Evolutionary conservation across 2,797 vertebrate species (phyloP).

Genomic region (Knipowitschia caucasica): DNA sequence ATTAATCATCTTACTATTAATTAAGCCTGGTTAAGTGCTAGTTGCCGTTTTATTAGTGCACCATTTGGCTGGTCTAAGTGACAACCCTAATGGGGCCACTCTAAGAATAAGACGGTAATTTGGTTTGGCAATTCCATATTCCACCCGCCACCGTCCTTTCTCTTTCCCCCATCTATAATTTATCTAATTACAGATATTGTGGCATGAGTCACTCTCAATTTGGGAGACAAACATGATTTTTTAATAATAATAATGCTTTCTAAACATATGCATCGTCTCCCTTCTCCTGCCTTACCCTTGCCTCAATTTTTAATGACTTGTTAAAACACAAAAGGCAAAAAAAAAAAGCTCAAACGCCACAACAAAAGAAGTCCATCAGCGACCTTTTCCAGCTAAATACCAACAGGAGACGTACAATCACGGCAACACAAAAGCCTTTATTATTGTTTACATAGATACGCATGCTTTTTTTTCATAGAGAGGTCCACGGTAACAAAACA

Average conservation of each 20-base stretch:
- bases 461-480: conserved; percentile 56
- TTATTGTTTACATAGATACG: conserved; percentile 37
- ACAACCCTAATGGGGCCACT: conserved; percentile 85
- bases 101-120: conserved; percentile 82
- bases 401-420: conserved; percentile 60
- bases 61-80: conserved; percentile 84
- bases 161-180: conserved; percentile 89
- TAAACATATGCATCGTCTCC: conserved; percentile 83
- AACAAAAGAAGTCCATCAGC: conserved; percentile 74
- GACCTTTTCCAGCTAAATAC: conserved; percentile 72
- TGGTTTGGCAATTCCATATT: conserved; percentile 91
- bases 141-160: conserved; percentile 68
- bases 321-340: conserved; percentile 76
- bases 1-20: conserved; percentile 87
- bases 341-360: conserved; percentile 69
- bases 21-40: conserved; percentile 80
- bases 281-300: conserved; percentile 47
- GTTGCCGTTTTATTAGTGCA: conserved; percentile 77
- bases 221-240: conserved; percentile 90
- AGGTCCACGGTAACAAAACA: conserved; percentile 62
- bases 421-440: conserved; percentile 30
- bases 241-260: conserved; percentile 89
- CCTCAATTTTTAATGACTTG: conserved; percentile 82
- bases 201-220: conserved; percentile 90
- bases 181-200: conserved; percentile 90